Percentiles rank a stretch among this genome's conserved stretches.
Conservation (phyloP, 2,113 vertebrate species). For the Ochotona princeps region DNA sequence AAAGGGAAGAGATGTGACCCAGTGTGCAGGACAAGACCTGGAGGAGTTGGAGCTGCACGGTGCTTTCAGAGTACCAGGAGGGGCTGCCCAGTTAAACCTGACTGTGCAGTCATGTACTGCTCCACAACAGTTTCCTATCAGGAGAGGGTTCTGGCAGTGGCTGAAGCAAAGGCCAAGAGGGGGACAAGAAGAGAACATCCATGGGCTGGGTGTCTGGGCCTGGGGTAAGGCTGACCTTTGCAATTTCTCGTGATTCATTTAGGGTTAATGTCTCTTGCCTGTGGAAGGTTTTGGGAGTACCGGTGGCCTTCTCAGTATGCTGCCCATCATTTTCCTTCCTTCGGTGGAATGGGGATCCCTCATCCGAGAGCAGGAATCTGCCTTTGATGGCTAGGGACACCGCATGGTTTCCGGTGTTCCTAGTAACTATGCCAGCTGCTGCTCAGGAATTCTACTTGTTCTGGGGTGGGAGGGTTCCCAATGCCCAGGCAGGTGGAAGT, state of each 20-base stretch:
- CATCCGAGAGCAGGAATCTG: background rate
- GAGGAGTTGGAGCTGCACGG: background rate
- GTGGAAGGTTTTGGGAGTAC: background rate
- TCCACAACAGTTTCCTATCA: background rate
- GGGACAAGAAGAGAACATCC: background rate
- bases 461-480: background rate
- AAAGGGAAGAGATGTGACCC: background rate
- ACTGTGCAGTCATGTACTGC: background rate
- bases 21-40: background rate
- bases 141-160: background rate
- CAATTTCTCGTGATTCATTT: constrained; percentile 5
- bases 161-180: background rate
- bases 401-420: background rate
- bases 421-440: background rate
- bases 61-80: background rate
- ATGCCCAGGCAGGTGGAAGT: constrained; percentile 3
- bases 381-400: background rate
- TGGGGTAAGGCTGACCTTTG: background rate
- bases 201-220: background rate
- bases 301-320: background rate
- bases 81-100: background rate
- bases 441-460: constrained; percentile 18
- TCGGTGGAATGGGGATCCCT: background rate
- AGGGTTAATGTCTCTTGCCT: background rate
- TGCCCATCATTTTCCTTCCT: background rate